Percentiles rank a stretch among this genome's conserved stretches.
Evolutionary conservation across 2,797 vertebrate genomes (phyloP).

Genomic region (Catharus ustulatus): DNA sequence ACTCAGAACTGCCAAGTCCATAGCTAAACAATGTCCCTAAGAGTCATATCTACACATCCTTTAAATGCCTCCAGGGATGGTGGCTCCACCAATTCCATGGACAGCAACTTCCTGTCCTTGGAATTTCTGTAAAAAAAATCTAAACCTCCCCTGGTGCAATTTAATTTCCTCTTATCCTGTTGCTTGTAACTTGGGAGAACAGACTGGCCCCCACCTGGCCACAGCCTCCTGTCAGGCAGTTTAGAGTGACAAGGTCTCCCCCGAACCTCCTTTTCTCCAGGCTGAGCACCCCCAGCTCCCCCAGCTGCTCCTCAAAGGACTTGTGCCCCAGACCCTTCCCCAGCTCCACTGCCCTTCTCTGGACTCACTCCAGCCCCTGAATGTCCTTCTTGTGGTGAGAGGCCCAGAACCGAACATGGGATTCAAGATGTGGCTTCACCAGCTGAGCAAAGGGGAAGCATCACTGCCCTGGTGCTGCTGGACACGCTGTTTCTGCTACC

Average conservation of each 20-base stretch:
- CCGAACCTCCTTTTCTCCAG: not conserved
- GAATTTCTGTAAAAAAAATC: not conserved
- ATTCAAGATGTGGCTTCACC: not conserved
- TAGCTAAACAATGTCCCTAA: not conserved
- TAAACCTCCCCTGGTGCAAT: not conserved
- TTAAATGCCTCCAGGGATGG: not conserved
- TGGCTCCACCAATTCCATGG: not conserved
- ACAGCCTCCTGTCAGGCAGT: not conserved
- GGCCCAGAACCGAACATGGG: not conserved
- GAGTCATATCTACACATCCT: not conserved
- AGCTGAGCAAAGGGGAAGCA: fast-evolving
- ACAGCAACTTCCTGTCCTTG: not conserved
- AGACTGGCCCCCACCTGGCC: fast-evolving
- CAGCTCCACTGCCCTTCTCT: not conserved
- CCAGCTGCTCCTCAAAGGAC: not conserved
- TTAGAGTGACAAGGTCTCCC: no score
- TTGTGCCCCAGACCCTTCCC: not conserved
- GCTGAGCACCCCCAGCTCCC: not conserved
- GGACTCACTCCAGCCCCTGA: not conserved
- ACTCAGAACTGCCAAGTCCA: not conserved
- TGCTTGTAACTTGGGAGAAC: not conserved
- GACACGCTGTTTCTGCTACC: not conserved
- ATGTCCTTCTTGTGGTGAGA: not conserved
- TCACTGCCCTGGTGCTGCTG: not conserved
- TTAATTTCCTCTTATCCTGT: not conserved